phyloP scores from a whole-genome alignment of 1,140 invertebrate genomes.

The Meloidogyne floridensis region DNA sequence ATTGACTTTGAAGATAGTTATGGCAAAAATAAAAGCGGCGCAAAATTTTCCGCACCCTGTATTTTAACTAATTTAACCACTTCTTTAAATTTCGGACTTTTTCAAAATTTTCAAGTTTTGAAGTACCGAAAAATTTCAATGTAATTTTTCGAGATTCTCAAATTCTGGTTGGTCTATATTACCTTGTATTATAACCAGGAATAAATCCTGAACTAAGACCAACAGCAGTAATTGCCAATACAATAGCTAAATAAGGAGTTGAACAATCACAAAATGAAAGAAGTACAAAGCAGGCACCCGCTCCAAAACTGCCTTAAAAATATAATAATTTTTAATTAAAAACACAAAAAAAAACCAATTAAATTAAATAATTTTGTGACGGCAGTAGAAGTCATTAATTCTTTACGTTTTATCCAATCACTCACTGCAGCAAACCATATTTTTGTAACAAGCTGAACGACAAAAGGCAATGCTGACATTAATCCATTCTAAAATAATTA shows the following conservation, averaged over 20 bases:
- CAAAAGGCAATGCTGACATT: conserved; percentile 62
- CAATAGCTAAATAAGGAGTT: conserved; percentile 43
- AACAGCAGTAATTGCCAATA: conserved; percentile 55
- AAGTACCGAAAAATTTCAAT: too few relatives aligned
- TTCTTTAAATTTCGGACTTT: too few relatives aligned
- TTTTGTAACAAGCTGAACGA: conserved; percentile 63
- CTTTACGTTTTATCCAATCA: conserved; percentile 44
- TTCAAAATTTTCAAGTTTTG: too few relatives aligned
- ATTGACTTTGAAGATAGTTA: too few relatives aligned
- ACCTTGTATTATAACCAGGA: conserved; percentile 64
- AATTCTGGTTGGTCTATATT: background rate
- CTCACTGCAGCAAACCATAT: conserved; percentile 62
- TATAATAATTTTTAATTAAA: background rate
- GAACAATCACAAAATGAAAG: conserved; percentile 59
- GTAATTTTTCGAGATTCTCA: too few relatives aligned
- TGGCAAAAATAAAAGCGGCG: too few relatives aligned
- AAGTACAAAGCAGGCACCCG: conserved; percentile 56
- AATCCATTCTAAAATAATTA: conserved; percentile 56
- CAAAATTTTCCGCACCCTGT: too few relatives aligned
- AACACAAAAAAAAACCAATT: conserved; percentile 44
- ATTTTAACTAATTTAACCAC: too few relatives aligned
- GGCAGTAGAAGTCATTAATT: conserved; percentile 37
- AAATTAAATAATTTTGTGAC: conserved; percentile 62
- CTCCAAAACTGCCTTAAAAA: conserved; percentile 59
- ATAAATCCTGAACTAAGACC: conserved; percentile 63